Conservation (phyloP, 2,888 invertebrate species). For the Mimas tiliae region DNA sequence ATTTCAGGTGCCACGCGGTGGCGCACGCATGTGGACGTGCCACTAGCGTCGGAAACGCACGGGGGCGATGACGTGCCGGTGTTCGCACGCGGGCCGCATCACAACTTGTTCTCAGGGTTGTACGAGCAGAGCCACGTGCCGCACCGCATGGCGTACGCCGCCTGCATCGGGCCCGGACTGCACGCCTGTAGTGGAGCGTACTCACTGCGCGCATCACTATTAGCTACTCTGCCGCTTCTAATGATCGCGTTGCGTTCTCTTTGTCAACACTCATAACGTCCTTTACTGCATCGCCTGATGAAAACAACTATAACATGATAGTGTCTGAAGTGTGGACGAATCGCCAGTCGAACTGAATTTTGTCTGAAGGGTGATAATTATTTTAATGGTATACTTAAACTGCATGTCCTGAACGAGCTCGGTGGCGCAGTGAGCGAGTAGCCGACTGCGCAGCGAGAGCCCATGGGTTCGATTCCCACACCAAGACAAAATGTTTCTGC, state of each 20-base stretch:
- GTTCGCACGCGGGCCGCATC: constrained; percentile 88
- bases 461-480: too few species aligned
- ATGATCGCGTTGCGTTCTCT: not conserved
- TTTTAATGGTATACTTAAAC: too few species aligned
- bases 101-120: constrained; percentile 89
- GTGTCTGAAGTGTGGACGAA: too few species aligned
- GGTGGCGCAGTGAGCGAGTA: too few species aligned
- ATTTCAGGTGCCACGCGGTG: constrained; percentile 46
- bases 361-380: too few species aligned
- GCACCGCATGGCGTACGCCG: constrained; percentile 89
- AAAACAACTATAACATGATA: not conserved
- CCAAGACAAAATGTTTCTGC: too few species aligned
- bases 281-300: not conserved
- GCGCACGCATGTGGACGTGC: constrained; percentile 77
- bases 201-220: constrained; percentile 11
- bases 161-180: constrained; percentile 86
- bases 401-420: too few species aligned
- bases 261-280: not conserved
- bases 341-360: too few species aligned
- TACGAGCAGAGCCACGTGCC: constrained; percentile 92
- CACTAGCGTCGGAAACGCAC: constrained; percentile 87
- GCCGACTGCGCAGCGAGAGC: too few species aligned
- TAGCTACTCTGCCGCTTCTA: constrained; percentile 12
- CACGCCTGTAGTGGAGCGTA: constrained; percentile 56
- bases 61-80: constrained; percentile 92